Conservation (phyloP, 2,888 invertebrate genomes). For the Cephonodes hylas region DNA sequence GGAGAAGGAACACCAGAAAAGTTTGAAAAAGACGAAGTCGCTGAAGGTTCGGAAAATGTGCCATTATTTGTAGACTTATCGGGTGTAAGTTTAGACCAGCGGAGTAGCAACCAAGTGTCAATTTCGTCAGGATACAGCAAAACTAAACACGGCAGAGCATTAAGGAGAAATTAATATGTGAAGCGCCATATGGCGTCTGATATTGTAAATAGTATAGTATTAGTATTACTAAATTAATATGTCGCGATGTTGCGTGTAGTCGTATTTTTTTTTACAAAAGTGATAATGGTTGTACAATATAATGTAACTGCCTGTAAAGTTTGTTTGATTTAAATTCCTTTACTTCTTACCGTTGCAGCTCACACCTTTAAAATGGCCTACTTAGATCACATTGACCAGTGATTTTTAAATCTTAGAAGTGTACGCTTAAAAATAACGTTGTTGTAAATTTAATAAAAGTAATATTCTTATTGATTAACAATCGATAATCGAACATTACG, state of each 20-base stretch:
- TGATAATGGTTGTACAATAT: slow-evolving; percentile 78
- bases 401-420: no score
- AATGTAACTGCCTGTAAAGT: slow-evolving; percentile 57
- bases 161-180: slow-evolving; percentile 53
- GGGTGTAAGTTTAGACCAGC: slow-evolving; percentile 64
- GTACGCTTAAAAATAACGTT: no score
- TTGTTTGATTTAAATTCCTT: slow-evolving; percentile 26
- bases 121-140: slow-evolving; percentile 78
- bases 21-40: slow-evolving; percentile 58
- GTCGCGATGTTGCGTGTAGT: slow-evolving; percentile 68
- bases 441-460: no score
- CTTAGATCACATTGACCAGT: no score
- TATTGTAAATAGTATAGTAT: slow-evolving; percentile 75
- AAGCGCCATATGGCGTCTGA: slow-evolving; percentile 44
- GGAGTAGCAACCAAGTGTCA: slow-evolving; percentile 64
- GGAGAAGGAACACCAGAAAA: slow-evolving; percentile 73
- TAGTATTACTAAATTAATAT: slow-evolving; percentile 78
- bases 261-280: slow-evolving; percentile 71
- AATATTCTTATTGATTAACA: no score
- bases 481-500: background rate
- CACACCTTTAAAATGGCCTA: no score
- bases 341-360: background rate
- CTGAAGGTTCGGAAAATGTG: slow-evolving; percentile 75
- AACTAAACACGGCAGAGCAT: slow-evolving; percentile 74
- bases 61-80: slow-evolving; percentile 77